Evolutionary conservation across 1,140 invertebrate species (phyloP), one percentile per base, ranked within the genome.

Genomic region (Drosophila sturtevanti): DNA sequence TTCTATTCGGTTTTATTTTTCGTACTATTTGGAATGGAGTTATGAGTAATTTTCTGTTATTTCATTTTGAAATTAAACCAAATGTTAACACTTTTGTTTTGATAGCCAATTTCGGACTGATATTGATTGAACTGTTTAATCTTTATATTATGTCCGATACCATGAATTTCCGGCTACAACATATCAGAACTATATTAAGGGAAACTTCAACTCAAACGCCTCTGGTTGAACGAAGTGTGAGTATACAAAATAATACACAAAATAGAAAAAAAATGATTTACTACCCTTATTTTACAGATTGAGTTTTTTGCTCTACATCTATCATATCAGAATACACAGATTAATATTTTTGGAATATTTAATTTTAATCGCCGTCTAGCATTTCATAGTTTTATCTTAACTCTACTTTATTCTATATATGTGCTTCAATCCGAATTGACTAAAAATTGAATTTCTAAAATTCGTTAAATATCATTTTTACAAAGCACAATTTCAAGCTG

Each of bases 221-320:
- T 31, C 7, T 34, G 4, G 27, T 76, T 27, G 68, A 84, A 0
- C 65, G 68, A 27, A 72, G 21, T 24, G 80, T 82, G 14, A 72
- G 80, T 76, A 18, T 2, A 7, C 0, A 4, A 7, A 11, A 4
- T 0, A 0, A 10, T 4, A n/a, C n/a, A n/a, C n/a, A n/a, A n/a
- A n/a, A n/a, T n/a, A n/a, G n/a, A n/a, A n/a, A n/a, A n/a, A n/a
- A 44, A 3, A 48, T 21, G 0, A 1, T n/a, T 11, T n/a, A 0
- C 16, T 7, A 31, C 0, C 27, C 3, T 35, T 35, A 0, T 1
- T 9, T 70, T 52, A 1, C 44, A 82, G 80, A 44, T 60, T 11
- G 64, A 76, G 5, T 72, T 67, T 63, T 41, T 84, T 9, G 54
- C 31, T 0, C 21, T 82, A 24, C 80, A 84, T 14, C 12, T 84